Evolutionary conservation across 2,888 invertebrate genomes (phyloP), one percentile per base, ranked within the genome.

Genomic region (Anticlea derivata): DNA sequence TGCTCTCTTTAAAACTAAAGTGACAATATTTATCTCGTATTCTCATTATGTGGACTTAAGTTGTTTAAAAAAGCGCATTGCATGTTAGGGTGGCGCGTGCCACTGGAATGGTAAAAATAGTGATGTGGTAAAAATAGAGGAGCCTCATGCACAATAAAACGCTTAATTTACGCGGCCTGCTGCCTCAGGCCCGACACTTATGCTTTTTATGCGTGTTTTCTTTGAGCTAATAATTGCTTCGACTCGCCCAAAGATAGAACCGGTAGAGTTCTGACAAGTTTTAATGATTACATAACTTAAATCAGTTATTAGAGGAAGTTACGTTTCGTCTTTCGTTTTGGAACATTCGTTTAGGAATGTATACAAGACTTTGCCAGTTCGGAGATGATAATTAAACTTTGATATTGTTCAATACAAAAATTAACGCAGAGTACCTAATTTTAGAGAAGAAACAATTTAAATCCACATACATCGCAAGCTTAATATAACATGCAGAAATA

Each of bases 191-290:
- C 71, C 79, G 88, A 86, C 88, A 85, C 86, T 86, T 84, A 86
- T 83, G 86, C 81, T 83, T 77, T 89, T 89, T 89, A 89, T 86
- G 88, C 74, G 80, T 88, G 88, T 88, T 88, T 82, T 86, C 83
- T 85, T 83, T 80, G 81, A 81, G 79, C 83, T 81, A 87, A 88
- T 85, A 88, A 84, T 82, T 78, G 80, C 78, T 71, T 68, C 68
- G 68, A 65, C 76, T 71, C 70, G 78, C 75, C 72, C 78, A 60
- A 68, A 72, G 68, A 67, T 62, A 68, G 66, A 61, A 59, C 43
- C 61, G 65, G 62, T 67, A 57, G 65, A 72, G 62, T 68, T 71
- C 68, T 66, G 57, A 61, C 58, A 59, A 57, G 61, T 68, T 68
- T 62, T 58, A 60, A 63, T 60, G 57, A 65, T 65, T 57, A 65